Evolutionary conservation across 92 coral and sea anemone genomes (phyloP).

Genomic region (Pocillopora meandrina): DNA sequence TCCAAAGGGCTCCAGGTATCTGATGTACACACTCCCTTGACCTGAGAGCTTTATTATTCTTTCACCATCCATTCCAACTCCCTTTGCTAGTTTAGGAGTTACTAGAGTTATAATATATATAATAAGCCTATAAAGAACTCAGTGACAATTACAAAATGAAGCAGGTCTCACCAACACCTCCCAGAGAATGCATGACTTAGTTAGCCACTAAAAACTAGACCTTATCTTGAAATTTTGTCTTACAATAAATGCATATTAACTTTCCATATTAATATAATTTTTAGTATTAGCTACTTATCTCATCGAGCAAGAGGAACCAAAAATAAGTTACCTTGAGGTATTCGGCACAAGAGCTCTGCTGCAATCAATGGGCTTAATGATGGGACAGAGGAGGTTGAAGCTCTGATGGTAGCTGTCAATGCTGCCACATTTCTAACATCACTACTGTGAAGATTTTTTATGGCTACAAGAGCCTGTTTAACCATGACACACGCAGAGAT

Average conservation of each 20-base stretch:
- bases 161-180: no score
- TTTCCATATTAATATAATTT: neutral
- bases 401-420: conserved; percentile 28
- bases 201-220: no score
- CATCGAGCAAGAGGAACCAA: no score
- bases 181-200: no score
- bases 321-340: conserved; percentile 17
- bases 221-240: no score
- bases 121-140: neutral
- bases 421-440: conserved; percentile 34
- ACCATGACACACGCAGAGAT: conserved; percentile 1
- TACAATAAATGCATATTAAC: neutral
- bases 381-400: conserved; percentile 5
- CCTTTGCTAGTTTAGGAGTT: neutral
- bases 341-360: conserved; percentile 38
- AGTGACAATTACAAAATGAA: no score
- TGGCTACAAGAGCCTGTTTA: conserved; percentile 27
- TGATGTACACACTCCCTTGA: no score
- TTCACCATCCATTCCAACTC: conserved; percentile 5
- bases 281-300: no score
- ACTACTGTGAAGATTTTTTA: conserved; percentile 12
- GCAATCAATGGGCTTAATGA: neutral
- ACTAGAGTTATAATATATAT: neutral
- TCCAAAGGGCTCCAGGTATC: no score
- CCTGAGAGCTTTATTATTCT: neutral